Base-by-base conservation (phyloP, 2,113 vertebrate species). In the Lophochroa leadbeateri region DNA sequence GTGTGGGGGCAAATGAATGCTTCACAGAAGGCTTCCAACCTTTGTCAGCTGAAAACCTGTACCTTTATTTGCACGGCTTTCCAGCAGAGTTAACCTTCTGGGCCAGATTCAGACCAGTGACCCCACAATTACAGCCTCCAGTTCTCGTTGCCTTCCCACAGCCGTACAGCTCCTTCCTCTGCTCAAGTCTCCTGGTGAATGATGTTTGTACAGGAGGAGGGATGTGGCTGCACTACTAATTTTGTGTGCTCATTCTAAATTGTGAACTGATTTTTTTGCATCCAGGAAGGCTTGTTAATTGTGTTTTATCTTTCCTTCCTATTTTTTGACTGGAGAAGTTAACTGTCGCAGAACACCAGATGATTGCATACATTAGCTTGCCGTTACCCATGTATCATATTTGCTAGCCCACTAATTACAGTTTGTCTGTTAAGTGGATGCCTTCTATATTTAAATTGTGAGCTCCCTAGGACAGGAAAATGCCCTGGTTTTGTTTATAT, bases 341-440 rank as follows among this genome's bases (percentile, higher is more conserved):
- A 76, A 75, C 70, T 58, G 37, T 70, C 2, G 0, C 39, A 20
- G 6, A 74, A 83, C 55, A 64, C 17, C 47, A 79, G 47, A 31
- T 88, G 76, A 68, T 78, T 57, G 37, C 58, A 83, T 78, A 3
- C 50, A 10, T 7, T 72, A 68, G 43, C 69, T 92, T 9, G 5
- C 39, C 1, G 4, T 75, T 86, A 92, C 33, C 70, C 44, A 6
- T 60, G 39, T 81, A 17, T 88, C 88, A 44, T 82, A 83, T 88
- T 92, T 88, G 17, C 55, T 71, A 57, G 57, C 57, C 43, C n/a
- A 10, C 90, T 94, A 94, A 95, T 96, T 88, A 55, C 50, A 55
- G 61, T 60, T 85, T 82, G 46, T 60, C 72, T 89, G 33, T 85
- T 68, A 44, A 81, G 43, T 81, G 35, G 35, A 57, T 86, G 80